Evolutionary conservation across 2,797 vertebrate species (phyloP).

Genomic region (Eulemur rubriventer): DNA sequence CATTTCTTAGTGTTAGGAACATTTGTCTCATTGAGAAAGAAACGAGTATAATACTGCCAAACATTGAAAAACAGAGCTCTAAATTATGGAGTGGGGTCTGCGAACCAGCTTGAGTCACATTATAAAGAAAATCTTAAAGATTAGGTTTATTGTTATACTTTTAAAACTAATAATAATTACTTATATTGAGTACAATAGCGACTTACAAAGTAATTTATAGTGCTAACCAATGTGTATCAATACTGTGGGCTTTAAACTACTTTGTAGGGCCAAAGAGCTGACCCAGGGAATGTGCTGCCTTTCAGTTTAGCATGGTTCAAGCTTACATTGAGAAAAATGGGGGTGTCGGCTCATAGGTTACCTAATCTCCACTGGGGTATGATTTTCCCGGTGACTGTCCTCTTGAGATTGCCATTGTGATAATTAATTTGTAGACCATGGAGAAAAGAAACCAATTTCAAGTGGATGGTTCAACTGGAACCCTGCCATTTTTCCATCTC

Average conservation of each 20-base stretch:
- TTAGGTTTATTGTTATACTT: not conserved
- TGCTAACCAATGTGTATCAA: not conserved
- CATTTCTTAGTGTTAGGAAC: not conserved
- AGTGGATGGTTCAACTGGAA: not conserved
- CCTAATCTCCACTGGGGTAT: not conserved
- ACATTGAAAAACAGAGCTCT: not conserved
- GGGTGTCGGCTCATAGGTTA: not conserved
- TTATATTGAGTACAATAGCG: not conserved
- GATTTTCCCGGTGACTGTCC: not conserved
- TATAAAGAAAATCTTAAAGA: not conserved
- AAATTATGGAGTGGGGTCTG: not conserved
- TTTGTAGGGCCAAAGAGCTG: not conserved
- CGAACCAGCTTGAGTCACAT: not conserved
- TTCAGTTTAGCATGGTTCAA: not conserved
- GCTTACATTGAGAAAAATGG: not conserved
- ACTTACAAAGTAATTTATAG: not conserved
- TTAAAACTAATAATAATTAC: not conserved
- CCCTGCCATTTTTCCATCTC: not conserved
- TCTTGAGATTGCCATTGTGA: not conserved
- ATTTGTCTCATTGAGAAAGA: not conserved
- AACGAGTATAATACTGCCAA: not conserved
- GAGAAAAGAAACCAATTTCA: slow-evolving; percentile 2
- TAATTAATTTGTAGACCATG: not conserved
- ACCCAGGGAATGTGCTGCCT: not conserved
- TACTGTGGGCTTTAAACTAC: not conserved